A percentile compares a stretch with the other conserved stretches of the same genome.
phyloP scores from a whole-genome alignment of 2,888 invertebrate genomes.

The Drosophila antonietae region DNA sequence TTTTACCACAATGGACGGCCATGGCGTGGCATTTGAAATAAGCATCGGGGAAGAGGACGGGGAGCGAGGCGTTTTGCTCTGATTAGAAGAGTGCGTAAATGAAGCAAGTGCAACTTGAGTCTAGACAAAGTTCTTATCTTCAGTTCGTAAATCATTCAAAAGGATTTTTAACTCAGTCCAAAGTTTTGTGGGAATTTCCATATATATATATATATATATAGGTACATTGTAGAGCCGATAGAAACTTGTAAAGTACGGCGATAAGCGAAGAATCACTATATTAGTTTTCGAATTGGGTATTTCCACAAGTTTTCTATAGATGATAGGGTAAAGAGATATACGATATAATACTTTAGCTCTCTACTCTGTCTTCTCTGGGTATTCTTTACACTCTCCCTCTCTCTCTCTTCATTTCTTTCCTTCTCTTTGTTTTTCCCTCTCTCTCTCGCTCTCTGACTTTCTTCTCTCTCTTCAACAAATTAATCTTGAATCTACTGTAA shows the following conservation, averaged over 20 bases:
- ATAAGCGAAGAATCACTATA: neutral
- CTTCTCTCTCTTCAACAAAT: neutral
- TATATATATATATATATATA: neutral
- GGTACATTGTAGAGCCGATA: neutral
- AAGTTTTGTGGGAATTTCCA: neutral
- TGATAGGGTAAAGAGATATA: neutral
- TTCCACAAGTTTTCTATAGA: neutral
- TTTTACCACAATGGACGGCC: constrained; percentile 17
- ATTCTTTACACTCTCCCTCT: neutral
- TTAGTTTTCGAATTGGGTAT: neutral
- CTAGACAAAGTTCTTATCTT: constrained; percentile 16
- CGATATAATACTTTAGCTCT: neutral
- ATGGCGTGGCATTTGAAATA: constrained; percentile 12
- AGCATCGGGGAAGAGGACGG: neutral
- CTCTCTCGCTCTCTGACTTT: no score
- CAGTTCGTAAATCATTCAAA: constrained; percentile 21
- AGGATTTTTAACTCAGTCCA: constrained; percentile 2
- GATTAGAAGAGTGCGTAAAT: constrained; percentile 2
- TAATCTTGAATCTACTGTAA: neutral
- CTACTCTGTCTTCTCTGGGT: neutral
- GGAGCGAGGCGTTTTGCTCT: neutral
- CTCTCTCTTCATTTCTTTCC: neutral
- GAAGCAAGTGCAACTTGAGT: neutral
- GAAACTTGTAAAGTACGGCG: neutral
- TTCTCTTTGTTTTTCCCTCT: neutral